Evolutionary conservation across 2,888 invertebrate genomes (phyloP).

Genomic region (Piscicola geometra): DNA sequence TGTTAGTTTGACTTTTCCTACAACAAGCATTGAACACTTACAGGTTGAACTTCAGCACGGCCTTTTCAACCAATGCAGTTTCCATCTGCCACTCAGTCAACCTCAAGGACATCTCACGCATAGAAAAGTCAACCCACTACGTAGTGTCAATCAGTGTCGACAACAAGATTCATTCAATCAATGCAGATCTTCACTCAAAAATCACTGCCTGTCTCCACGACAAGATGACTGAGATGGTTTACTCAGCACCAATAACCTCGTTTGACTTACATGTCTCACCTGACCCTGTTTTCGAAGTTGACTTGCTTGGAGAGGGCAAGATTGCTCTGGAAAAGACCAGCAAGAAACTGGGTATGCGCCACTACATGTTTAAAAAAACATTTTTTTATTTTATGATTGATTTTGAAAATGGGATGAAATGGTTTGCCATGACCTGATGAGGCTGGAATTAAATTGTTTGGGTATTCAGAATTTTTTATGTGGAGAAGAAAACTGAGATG

Average conservation of each 20-base stretch:
- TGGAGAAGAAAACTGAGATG: too few species aligned
- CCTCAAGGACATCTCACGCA: conserved; percentile 68
- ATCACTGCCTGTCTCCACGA: conserved; percentile 65
- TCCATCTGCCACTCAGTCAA: conserved; percentile 85
- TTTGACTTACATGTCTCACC: conserved; percentile 61
- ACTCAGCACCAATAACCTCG: conserved; percentile 62
- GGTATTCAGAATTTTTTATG: too few species aligned
- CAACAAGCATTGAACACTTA: conserved; percentile 44
- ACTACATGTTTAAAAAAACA: too few species aligned
- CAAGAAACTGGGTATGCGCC: conserved; percentile 65
- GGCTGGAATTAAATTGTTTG: too few species aligned
- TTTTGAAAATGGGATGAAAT: not conserved
- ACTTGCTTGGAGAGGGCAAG: conserved; percentile 72
- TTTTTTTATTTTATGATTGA: not conserved
- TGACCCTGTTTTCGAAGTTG: conserved; percentile 76
- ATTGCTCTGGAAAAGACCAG: conserved; percentile 77
- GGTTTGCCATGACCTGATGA: too few species aligned
- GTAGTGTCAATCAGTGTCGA: conserved; percentile 51
- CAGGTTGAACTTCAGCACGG: conserved; percentile 74
- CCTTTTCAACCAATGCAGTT: conserved; percentile 91
- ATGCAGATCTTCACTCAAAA: not conserved
- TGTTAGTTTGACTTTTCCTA: too few species aligned
- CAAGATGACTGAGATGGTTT: conserved; percentile 85
- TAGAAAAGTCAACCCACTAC: conserved; percentile 68
- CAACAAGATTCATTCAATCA: not conserved